phyloP scores from a whole-genome alignment of 2,113 vertebrate species.

The Halcyon senegalensis region DNA sequence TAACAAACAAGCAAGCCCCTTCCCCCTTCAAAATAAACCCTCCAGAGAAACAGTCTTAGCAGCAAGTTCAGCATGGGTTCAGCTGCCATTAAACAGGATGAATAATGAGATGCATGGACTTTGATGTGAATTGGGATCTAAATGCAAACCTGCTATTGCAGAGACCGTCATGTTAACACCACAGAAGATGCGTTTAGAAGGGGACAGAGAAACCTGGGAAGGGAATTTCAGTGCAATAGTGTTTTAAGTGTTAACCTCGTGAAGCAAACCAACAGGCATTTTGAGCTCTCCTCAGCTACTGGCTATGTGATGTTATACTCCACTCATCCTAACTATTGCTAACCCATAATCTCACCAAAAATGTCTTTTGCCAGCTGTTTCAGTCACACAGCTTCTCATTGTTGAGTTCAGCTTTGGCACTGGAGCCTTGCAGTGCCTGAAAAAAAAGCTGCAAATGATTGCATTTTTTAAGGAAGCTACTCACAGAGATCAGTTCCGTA shows the following conservation, averaged over 20 bases:
- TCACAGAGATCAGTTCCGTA: constrained; percentile 92
- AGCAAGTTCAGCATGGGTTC: not conserved
- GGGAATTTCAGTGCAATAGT: not conserved
- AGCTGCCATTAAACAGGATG: not conserved
- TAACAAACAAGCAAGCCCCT: not conserved
- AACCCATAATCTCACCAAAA: not conserved
- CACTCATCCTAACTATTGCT: not conserved
- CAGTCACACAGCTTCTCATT: not conserved
- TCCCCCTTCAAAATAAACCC: not conserved
- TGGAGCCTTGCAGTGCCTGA: not conserved
- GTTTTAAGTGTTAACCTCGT: not conserved
- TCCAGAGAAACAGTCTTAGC: not conserved
- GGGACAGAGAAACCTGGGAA: not conserved
- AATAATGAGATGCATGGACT: not conserved
- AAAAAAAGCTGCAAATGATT: not conserved
- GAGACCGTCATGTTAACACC: not conserved
- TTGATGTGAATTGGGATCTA: not conserved
- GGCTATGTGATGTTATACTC: not conserved
- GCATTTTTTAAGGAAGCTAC: constrained; percentile 27
- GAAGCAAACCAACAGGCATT: not conserved
- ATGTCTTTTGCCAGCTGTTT: not conserved
- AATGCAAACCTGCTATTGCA: not conserved
- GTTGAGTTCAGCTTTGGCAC: not conserved
- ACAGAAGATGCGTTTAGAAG: not conserved
- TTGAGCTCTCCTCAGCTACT: not conserved